A percentile compares a stretch with the other conserved stretches of the same genome.
These are phyloP conservation scores for Mohoua ochrocephala DNA, from an alignment of 2,113 vertebrate genomes.

Conservation along the genomic window DNA sequence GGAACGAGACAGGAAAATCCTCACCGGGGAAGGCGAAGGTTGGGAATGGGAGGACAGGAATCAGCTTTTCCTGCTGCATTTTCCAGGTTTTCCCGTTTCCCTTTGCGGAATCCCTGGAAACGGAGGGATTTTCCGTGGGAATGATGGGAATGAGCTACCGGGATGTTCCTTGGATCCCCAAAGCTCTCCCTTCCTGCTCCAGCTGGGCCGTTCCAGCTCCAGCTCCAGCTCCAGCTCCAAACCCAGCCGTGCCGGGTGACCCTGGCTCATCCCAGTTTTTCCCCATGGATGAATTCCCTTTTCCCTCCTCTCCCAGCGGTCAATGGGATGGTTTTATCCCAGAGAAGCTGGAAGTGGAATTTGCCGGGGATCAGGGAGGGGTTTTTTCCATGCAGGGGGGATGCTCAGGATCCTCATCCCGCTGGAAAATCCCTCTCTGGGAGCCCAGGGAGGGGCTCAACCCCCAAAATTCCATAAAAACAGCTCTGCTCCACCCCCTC, in stretches of 20 bases:
- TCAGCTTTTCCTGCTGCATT: not conserved
- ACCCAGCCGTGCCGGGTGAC: not conserved
- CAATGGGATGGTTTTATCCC: not conserved
- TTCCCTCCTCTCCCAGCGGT: not conserved
- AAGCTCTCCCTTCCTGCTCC: not conserved
- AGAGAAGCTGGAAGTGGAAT: not conserved
- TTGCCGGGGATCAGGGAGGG: not conserved
- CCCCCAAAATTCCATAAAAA: not conserved
- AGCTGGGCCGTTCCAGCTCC: not conserved
- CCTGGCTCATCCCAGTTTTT: not conserved
- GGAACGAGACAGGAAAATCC: not conserved
- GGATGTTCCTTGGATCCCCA: not conserved
- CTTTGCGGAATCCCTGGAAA: not conserved
- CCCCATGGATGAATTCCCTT: not conserved
- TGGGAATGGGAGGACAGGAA: not conserved
- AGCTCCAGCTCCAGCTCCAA: not conserved
- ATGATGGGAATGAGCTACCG: not conserved
- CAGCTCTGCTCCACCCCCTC: fast-evolving
- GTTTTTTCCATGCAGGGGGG: not conserved
- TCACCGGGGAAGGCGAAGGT: not conserved
- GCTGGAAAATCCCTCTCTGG: not conserved
- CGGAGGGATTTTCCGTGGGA: fast-evolving
- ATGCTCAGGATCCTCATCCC: not conserved
- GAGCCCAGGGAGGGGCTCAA: not conserved
- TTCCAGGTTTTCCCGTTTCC: not conserved